phyloP scores from a whole-genome alignment of 2,797 vertebrate genomes.

The Lophura swinhoii region DNA sequence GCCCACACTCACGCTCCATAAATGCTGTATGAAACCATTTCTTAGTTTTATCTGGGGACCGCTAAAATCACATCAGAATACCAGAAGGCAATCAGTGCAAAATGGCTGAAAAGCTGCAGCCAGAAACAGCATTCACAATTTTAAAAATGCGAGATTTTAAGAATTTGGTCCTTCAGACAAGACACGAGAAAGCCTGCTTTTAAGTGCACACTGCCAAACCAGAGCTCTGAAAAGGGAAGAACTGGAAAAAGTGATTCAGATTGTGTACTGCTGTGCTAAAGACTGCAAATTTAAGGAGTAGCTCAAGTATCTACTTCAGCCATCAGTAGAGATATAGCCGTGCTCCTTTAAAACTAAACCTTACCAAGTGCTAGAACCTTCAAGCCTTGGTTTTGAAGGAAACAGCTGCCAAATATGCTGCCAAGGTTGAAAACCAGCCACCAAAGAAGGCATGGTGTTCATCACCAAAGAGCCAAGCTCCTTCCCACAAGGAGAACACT shows the following conservation, averaged over 20 bases:
- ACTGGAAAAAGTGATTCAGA: neutral
- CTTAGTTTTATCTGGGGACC: neutral
- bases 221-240: neutral
- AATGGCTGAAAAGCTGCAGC: neutral
- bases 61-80: neutral
- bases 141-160: neutral
- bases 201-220: neutral
- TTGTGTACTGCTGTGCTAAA: rapidly evolving
- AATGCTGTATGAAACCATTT: neutral
- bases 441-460: neutral
- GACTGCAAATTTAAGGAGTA: neutral
- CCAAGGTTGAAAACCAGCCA: neutral
- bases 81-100: neutral
- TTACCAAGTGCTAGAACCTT: neutral
- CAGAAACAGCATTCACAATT: neutral
- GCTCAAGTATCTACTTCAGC: neutral
- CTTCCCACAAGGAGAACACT: neutral
- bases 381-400: neutral
- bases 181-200: neutral
- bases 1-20: slow-evolving; percentile 41
- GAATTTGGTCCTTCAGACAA: neutral
- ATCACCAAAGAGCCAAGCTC: neutral
- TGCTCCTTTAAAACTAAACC: neutral
- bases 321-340: neutral
- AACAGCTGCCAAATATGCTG: neutral